Evolutionary conservation across 2,113 vertebrate genomes (phyloP).

Genomic region (Erinaceus europaeus): DNA sequence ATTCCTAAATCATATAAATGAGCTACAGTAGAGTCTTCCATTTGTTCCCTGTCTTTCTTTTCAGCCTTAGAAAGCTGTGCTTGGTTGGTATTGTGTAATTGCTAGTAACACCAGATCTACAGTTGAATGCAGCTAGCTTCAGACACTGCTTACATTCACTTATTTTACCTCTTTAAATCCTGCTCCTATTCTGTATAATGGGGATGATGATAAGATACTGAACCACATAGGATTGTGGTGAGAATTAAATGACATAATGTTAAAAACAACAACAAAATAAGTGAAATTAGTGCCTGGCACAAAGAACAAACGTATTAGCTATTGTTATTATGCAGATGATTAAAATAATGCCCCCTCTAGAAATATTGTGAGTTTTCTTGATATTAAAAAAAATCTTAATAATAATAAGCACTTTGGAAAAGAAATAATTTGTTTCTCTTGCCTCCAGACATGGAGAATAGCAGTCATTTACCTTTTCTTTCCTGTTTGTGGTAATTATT

Average conservation of each 20-base stretch:
- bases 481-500: constrained; percentile 7
- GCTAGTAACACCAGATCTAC: not conserved
- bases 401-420: constrained; percentile 8
- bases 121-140: not conserved
- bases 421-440: constrained; percentile 51
- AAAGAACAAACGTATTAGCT: not conserved
- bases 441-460: not conserved
- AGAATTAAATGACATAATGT: constrained; percentile 17
- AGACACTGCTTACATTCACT: not conserved
- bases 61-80: constrained; percentile 26
- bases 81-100: not conserved
- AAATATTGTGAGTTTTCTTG: not conserved
- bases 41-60: not conserved
- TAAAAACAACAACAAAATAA: not conserved
- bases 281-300: not conserved
- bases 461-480: not conserved
- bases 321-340: constrained; percentile 3
- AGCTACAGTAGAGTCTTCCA: not conserved
- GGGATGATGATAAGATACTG: not conserved
- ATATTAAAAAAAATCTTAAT: constrained; percentile 41
- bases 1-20: not conserved
- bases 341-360: constrained; percentile 24
- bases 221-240: not conserved
- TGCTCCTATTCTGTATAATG: not conserved
- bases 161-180: not conserved